Evolutionary conservation across 2,113 vertebrate species (phyloP).

Genomic region (Deroptyus accipitrinus): DNA sequence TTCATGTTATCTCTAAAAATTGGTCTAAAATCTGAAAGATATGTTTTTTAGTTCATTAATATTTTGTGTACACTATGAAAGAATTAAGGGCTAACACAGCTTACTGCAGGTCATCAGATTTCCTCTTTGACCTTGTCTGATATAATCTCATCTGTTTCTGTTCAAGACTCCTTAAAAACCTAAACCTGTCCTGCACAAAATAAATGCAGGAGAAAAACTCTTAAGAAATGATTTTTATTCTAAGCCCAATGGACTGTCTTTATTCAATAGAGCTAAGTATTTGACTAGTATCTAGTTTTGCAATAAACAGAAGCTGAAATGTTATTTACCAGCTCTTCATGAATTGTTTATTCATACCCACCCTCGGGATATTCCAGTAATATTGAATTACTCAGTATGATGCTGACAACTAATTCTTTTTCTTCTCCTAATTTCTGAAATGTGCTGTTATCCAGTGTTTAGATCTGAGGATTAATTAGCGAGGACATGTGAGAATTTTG

Average conservation of each 20-base stretch:
- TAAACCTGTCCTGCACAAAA: neutral
- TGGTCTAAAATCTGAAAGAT: neutral
- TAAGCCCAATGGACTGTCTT: slow-evolving; percentile 20
- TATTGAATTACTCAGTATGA: slow-evolving; percentile 60
- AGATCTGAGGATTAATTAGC: slow-evolving; percentile 43
- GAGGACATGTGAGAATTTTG: neutral
- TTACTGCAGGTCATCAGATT: slow-evolving; percentile 26
- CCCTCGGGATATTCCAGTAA: slow-evolving; percentile 39
- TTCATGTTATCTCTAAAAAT: neutral
- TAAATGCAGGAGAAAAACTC: slow-evolving; percentile 15
- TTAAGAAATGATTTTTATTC: slow-evolving; percentile 36
- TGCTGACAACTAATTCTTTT: slow-evolving; percentile 53
- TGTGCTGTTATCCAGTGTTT: slow-evolving; percentile 20
- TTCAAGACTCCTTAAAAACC: slow-evolving; percentile 5
- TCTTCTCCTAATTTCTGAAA: slow-evolving; percentile 39
- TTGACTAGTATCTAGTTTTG: slow-evolving; percentile 55
- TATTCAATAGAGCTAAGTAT: slow-evolving; percentile 35
- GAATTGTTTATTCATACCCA: slow-evolving; percentile 65
- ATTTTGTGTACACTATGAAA: neutral
- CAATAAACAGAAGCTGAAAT: slow-evolving; percentile 65
- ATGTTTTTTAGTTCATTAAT: neutral
- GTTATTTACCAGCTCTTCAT: slow-evolving; percentile 64
- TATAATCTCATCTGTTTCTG: neutral
- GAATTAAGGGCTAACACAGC: slow-evolving; percentile 5
- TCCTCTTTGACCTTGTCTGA: slow-evolving; percentile 27